Evolutionary conservation across 1,140 invertebrate genomes (phyloP).

Genomic region (Cyrtorhinus lividipennis): DNA sequence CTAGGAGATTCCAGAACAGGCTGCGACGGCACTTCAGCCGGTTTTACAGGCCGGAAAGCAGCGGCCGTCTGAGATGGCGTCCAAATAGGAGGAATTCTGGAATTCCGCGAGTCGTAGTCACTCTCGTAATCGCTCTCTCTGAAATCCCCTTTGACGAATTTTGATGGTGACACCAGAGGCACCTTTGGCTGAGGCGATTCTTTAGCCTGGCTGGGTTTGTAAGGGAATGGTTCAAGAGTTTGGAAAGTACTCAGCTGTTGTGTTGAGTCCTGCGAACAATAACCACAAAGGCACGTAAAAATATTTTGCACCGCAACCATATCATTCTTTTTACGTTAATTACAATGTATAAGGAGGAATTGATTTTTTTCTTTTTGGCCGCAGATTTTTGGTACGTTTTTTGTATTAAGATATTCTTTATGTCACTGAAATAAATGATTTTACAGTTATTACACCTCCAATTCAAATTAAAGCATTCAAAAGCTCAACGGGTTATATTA

Average conservation of each 20-base stretch:
- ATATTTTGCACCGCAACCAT: no score
- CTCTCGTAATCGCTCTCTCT: constrained; percentile 57
- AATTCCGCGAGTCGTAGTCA: constrained; percentile 50
- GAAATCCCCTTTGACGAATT: constrained; percentile 54
- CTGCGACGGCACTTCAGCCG: constrained; percentile 32
- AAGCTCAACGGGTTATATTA: no score
- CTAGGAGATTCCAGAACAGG: constrained; percentile 28
- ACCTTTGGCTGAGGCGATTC: constrained; percentile 11
- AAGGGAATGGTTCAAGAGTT: constrained; percentile 35
- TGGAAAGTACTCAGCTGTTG: constrained; percentile 25
- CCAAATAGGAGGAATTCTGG: constrained; percentile 42
- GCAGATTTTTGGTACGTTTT: no score
- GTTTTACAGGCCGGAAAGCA: constrained; percentile 39
- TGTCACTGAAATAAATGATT: not conserved
- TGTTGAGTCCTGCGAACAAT: not conserved
- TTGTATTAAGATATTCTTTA: no score
- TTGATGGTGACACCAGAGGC: constrained; percentile 41
- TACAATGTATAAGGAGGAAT: no score
- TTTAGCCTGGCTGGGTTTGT: constrained; percentile 26
- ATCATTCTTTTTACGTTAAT: no score
- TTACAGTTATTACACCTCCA: not conserved
- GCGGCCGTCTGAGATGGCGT: constrained; percentile 36
- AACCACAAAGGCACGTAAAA: no score
- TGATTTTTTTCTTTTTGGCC: no score
- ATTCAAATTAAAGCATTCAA: no score